Percentiles rank a stretch among this genome's conserved stretches.
Evolutionary conservation across 2,888 invertebrate species (phyloP).

Genomic region (Agonopterix alstromeriana): DNA sequence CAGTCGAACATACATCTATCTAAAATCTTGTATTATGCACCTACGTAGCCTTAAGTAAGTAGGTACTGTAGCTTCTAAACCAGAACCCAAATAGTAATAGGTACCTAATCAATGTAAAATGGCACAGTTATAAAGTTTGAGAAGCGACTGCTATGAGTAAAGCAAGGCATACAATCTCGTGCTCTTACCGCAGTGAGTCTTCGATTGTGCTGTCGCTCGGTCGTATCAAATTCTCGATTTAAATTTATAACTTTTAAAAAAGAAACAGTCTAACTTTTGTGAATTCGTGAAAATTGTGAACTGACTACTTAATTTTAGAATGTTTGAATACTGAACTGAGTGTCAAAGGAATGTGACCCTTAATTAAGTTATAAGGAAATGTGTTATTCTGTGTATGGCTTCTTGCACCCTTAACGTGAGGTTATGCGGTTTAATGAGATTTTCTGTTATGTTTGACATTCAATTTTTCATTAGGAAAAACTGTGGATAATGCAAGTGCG

Average conservation of each 20-base stretch:
- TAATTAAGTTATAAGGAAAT: slow-evolving; percentile 41
- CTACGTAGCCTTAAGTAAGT: too few relatives aligned
- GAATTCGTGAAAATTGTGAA: not conserved
- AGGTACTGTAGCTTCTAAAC: too few relatives aligned
- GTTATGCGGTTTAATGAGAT: slow-evolving; percentile 38
- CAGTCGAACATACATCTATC: too few relatives aligned
- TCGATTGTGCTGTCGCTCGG: slow-evolving; percentile 31
- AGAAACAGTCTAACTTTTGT: not conserved
- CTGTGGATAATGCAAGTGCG: not conserved
- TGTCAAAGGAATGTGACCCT: slow-evolving; percentile 18
- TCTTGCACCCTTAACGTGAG: slow-evolving; percentile 37
- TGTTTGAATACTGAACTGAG: not conserved
- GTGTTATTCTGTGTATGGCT: slow-evolving; percentile 34
- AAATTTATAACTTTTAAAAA: slow-evolving; percentile 2
- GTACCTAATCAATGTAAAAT: too few relatives aligned
- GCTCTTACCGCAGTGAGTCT: slow-evolving; percentile 35
- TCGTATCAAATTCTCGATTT: slow-evolving; percentile 10
- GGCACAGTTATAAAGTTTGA: slow-evolving; percentile 28
- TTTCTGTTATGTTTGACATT: slow-evolving; percentile 21
- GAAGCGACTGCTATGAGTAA: slow-evolving; percentile 28
- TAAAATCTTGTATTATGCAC: too few relatives aligned
- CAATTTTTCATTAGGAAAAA: not conserved
- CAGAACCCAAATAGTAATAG: too few relatives aligned
- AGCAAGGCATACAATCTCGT: slow-evolving; percentile 45
- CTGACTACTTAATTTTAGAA: not conserved